These are phyloP conservation scores for Coptodon rendalli DNA, from an alignment of 2,113 vertebrate genomes.

Conservation along the genomic window DNA sequence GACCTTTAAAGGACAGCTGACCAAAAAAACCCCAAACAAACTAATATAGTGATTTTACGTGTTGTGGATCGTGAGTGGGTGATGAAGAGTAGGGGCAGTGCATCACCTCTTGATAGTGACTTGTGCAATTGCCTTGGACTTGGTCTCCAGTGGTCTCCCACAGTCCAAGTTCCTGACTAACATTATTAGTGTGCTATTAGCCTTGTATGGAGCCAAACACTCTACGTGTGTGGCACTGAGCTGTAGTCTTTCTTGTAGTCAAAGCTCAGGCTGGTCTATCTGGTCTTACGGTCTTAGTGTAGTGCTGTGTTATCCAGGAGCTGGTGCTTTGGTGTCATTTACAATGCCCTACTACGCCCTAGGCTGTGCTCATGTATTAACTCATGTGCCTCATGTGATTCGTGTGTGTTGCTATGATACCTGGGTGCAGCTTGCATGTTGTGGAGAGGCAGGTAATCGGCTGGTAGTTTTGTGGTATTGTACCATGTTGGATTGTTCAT, in stretches of 20 bases:
- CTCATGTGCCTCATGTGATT: neutral
- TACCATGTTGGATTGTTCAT: neutral
- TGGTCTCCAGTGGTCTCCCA: neutral
- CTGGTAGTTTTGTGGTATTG: neutral
- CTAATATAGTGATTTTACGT: neutral
- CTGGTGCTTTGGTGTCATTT: neutral
- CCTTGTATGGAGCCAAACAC: neutral
- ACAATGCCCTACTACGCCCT: neutral
- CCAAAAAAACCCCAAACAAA: rapidly evolving
- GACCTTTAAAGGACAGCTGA: neutral
- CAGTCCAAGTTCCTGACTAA: neutral
- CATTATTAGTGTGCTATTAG: neutral
- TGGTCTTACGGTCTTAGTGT: neutral
- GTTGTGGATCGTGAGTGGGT: neutral
- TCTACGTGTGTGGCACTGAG: neutral
- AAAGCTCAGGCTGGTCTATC: neutral
- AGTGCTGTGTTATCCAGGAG: neutral
- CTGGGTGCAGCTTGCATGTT: neutral
- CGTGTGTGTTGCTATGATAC: neutral
- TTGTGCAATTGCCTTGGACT: neutral
- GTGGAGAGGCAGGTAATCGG: neutral
- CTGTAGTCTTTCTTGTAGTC: neutral
- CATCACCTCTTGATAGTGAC: neutral
- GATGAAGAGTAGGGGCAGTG: neutral
- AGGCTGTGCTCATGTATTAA: neutral